phyloP scores from a whole-genome alignment of 2,888 invertebrate species.

The Patella ulyssiponensis region DNA sequence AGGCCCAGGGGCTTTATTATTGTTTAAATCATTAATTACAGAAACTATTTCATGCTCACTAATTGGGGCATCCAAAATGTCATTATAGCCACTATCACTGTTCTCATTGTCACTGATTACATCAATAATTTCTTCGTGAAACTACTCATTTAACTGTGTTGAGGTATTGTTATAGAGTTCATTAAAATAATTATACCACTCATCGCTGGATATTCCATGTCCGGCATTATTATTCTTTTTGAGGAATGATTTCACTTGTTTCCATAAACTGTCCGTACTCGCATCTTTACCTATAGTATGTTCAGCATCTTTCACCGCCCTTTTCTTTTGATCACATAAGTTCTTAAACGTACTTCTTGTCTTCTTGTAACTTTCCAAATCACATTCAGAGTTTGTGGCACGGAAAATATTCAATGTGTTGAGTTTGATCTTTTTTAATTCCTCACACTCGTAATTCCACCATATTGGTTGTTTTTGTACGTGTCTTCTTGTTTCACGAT shows the following conservation, averaged over 20 bases:
- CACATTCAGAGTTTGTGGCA: background rate
- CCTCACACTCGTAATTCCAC: background rate
- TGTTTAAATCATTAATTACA: background rate
- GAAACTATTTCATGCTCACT: background rate
- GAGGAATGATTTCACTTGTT: background rate
- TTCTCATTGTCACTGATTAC: background rate
- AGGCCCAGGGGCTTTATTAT: slow-evolving; percentile 1
- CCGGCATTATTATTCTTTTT: background rate
- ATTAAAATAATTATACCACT: background rate
- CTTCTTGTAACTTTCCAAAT: background rate
- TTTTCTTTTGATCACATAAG: background rate
- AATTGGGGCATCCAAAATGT: background rate
- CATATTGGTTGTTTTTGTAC: background rate
- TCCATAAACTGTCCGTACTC: background rate
- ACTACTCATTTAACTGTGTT: background rate
- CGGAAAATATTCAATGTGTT: background rate
- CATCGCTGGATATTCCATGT: background rate
- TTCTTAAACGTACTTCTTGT: background rate
- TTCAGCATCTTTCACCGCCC: background rate
- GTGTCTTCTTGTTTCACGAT: background rate
- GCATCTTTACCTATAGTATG: background rate
- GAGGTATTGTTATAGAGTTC: background rate
- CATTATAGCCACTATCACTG: background rate
- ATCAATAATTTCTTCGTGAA: background rate
- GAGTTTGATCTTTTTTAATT: background rate